phyloP scores from a whole-genome alignment of 2,888 invertebrate species.

The Tortricodes alternella region DNA sequence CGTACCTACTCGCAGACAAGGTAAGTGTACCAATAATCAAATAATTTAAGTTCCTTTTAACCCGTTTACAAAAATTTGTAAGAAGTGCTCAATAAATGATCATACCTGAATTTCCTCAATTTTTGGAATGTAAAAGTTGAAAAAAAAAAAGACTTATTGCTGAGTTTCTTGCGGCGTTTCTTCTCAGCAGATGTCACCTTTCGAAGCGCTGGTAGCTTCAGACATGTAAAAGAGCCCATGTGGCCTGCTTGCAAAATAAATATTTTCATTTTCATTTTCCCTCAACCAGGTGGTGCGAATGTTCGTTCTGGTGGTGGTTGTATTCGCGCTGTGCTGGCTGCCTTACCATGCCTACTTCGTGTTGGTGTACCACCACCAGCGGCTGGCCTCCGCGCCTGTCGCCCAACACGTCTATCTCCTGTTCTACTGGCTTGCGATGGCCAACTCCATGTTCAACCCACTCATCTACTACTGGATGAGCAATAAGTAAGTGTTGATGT shows the following conservation, averaged over 20 bases:
- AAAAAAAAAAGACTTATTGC: no score
- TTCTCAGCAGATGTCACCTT: no score
- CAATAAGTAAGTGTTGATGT: conserved; percentile 83
- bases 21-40: no score
- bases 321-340: conserved; percentile 94
- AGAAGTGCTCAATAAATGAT: no score
- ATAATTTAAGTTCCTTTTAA: no score
- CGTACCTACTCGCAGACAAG: no score
- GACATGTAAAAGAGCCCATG: no score
- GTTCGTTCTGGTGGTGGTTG: conserved; percentile 92
- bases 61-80: no score
- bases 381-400: conserved; percentile 86
- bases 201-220: no score
- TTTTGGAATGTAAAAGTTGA: no score
- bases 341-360: conserved; percentile 94
- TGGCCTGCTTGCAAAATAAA: neutral
- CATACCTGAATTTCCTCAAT: no score
- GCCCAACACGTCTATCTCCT: conserved; percentile 92
- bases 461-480: conserved; percentile 97
- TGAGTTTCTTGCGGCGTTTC: no score
- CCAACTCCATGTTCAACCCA: conserved; percentile 95
- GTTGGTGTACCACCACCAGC: conserved; percentile 83
- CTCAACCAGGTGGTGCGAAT: conserved; percentile 89
- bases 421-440: conserved; percentile 96
- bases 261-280: conserved; percentile 32